phyloP scores from a whole-genome alignment of 2,113 vertebrate genomes.

The Neogale vison region DNA sequence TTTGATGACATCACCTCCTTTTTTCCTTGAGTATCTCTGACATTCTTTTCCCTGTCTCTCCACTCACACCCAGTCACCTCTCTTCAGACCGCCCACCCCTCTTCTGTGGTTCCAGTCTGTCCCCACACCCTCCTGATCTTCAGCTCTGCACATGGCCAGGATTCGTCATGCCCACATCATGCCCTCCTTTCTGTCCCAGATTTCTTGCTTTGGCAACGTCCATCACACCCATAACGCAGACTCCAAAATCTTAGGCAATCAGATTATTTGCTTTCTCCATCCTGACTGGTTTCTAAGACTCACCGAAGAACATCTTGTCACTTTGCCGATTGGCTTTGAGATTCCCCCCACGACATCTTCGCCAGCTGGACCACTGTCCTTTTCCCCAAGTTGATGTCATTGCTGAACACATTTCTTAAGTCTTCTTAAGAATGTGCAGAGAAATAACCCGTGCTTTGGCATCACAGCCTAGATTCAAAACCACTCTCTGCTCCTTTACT shows the following conservation, averaged over 20 bases:
- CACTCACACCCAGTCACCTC: background rate
- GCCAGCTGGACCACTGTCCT: background rate
- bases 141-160: background rate
- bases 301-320: background rate
- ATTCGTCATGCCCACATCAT: background rate
- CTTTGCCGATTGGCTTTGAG: background rate
- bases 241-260: background rate
- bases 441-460: background rate
- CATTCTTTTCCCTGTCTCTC: background rate
- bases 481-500: background rate
- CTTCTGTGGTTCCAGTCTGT: too few species aligned
- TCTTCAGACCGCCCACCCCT: background rate
- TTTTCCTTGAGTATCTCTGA: background rate
- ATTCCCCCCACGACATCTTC: too few species aligned
- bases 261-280: background rate
- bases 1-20: background rate
- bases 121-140: background rate
- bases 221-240: accelerated
- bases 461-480: background rate
- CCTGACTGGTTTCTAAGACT: background rate
- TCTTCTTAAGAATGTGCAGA: background rate
- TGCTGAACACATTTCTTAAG: background rate
- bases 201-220: background rate
- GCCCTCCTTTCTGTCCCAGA: background rate
- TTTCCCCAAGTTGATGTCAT: background rate